A percentile compares a stretch with the other conserved stretches of the same genome.
phyloP scores from a whole-genome alignment of 2,113 vertebrate species.

The Tiliqua scincoides region DNA sequence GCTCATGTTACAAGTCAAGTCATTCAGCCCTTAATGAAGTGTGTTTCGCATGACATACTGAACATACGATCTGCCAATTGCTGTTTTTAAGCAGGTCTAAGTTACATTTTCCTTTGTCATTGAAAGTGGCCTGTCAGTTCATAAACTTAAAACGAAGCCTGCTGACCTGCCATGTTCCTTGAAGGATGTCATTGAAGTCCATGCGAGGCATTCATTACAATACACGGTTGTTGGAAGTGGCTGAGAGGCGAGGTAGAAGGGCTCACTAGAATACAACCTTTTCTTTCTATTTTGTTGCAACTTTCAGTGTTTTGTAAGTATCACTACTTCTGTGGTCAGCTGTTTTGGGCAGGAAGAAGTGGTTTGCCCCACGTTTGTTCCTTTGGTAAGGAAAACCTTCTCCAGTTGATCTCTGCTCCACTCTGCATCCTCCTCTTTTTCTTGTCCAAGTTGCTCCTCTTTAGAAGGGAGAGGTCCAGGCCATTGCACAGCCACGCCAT shows the following conservation, averaged over 20 bases:
- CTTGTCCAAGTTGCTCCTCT: no score
- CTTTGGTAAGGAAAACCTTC: no score
- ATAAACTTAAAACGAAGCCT: conserved; percentile 65
- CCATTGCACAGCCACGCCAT: no score
- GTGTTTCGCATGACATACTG: conserved; percentile 66
- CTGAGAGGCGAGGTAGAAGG: conserved; percentile 14
- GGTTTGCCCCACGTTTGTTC: no score
- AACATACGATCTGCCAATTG: conserved; percentile 70
- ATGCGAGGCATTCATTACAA: conserved; percentile 36
- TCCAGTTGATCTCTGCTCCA: no score
- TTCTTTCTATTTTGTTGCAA: no score
- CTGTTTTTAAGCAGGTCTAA: conserved; percentile 59
- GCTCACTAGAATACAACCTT: neutral
- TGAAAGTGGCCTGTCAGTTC: conserved; percentile 65
- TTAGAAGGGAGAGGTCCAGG: no score
- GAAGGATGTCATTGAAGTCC: conserved; percentile 31
- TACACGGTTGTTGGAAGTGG: conserved; percentile 31
- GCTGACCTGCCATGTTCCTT: conserved; percentile 39
- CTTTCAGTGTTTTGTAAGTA: no score
- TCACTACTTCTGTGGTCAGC: no score
- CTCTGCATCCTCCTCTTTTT: no score
- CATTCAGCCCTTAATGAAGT: conserved; percentile 76
- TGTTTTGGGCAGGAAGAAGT: no score
- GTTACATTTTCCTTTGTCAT: conserved; percentile 73
- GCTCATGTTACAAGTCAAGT: conserved; percentile 71